Evolutionary conservation across 2,888 invertebrate genomes (phyloP), one percentile per base, ranked within the genome.

Genomic region (Spisula solida): DNA sequence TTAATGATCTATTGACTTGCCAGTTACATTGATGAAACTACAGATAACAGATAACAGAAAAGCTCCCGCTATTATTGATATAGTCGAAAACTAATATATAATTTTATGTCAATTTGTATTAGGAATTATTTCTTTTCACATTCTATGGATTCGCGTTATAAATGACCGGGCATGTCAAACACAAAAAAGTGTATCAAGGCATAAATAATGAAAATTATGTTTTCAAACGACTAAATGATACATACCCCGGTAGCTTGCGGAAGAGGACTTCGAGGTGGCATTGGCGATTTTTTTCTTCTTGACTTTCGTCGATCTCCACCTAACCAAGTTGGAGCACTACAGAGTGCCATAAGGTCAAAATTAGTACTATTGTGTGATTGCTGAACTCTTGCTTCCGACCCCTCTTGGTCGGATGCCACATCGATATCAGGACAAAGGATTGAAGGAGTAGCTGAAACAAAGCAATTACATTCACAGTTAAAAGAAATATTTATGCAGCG

Each of bases 291-390:
- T 79, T 95, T 89, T 41, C 95, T 81, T 56, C 94, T 83, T 14
- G 95, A 94, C 82, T 95, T 93, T 55, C 95, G 88, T 79, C 94
- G 90, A 78, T 95, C 94, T 34, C 94, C 94, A 8, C 95, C 95
- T n/a, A 95, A 93, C 95, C 95, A 95, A 4, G 95, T 95, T 1
- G 95, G 95, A 12, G 95, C 94, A 90, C 95, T 95, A 90, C 95
- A 95, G 29, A 95, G 91, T 16, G 95, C 95, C 90, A 95, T 94
- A 85, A 95, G 94, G 90, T 95, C 95, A 89, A 95, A 95, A 70
- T 91, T 93, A 20, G 94, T 93, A 83, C 93, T 93, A 88, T 91
- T 93, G 82, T 93, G 93, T 20, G 91, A 90, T 14, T 86, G 88
- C 14, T 80, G 90, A 56, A 88, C 85, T n/a, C 88, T 88, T 5